phyloP scores from a whole-genome alignment of 2,113 vertebrate species.

The Sialia sialis region DNA sequence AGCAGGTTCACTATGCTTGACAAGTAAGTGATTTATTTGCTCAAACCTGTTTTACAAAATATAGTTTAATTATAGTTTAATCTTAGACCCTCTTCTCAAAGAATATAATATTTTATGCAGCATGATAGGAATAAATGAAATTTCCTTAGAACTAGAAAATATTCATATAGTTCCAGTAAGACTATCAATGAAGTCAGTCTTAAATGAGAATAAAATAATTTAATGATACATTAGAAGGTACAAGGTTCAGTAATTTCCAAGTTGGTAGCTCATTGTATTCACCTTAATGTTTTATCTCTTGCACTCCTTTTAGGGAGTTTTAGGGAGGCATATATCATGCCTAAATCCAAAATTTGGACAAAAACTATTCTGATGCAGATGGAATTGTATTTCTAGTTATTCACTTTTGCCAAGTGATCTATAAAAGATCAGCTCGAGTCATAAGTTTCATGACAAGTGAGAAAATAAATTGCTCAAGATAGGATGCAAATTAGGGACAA shows the following conservation, averaged over 20 bases:
- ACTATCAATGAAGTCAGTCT: background rate
- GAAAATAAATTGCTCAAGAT: slow-evolving; percentile 66
- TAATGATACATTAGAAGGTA: background rate
- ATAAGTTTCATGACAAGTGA: slow-evolving; percentile 40
- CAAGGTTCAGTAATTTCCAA: background rate
- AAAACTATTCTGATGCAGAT: background rate
- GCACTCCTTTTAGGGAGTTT: background rate
- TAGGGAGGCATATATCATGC: background rate
- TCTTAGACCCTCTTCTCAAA: background rate
- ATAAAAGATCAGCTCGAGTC: slow-evolving; percentile 43
- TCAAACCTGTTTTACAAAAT: background rate
- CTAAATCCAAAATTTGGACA: background rate
- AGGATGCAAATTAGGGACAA: slow-evolving; percentile 64
- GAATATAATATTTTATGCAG: background rate
- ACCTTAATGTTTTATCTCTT: background rate
- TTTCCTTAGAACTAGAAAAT: background rate
- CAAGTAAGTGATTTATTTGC: background rate
- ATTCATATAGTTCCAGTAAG: background rate
- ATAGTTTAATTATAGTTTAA: background rate
- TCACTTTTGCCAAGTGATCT: slow-evolving; percentile 27
- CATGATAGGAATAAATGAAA: background rate
- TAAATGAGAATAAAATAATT: background rate
- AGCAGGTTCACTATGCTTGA: background rate
- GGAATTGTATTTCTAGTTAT: slow-evolving; percentile 21
- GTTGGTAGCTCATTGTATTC: background rate